Evolutionary conservation across 2,797 vertebrate genomes (phyloP), one percentile per base, ranked within the genome.

Genomic region (Etheostoma perlongum): DNA sequence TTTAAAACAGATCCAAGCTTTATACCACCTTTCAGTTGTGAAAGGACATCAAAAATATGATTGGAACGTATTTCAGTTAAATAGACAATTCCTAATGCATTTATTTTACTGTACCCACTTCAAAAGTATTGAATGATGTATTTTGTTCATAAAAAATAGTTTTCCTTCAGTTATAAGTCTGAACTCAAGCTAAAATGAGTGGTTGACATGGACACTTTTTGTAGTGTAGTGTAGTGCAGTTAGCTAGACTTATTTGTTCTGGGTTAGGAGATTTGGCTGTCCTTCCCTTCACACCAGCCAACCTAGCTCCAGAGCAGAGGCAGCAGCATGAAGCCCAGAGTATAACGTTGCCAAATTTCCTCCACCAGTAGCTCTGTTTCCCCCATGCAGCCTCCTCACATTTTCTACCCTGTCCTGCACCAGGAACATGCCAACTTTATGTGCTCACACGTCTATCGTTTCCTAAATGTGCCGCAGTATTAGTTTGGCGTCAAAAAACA

Each of bases 201-300:
- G 1, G n/a, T 58, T 48, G 44, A 61, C 18, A 3, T 8, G 19
- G 61, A 46, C 53, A 81, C 53, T 74, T 84, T 70, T 78, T 83
- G 67, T 62, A 76, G 79, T 25, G 72, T 52, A 18, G 57, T 65
- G 67, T 23, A 23, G 21, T 23, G 21, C 78, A 67, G 85, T 76
- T 79, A 76, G 72, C 62, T 78, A 76, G 86, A 80, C 70, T 54
- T 85, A 65, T 90, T 85, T 88, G 84, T 84, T 84, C 78, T 79
- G 87, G 86, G 76, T 90, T 85, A 42, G 67, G 82, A 85, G 87
- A 81, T 83, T 92, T 93, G 89, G 90, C 90, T n/a, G 82, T 84
- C 85, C 85, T 88, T 87, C 62, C 74, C 74, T 48, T 82, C 72
- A 65, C 79, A 52, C 52, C 53, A 52, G 86, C 88, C 91, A 90